Evolutionary conservation across 2,797 vertebrate species (phyloP), one percentile per base, ranked within the genome.

Genomic region (Siniperca scherzeri): DNA sequence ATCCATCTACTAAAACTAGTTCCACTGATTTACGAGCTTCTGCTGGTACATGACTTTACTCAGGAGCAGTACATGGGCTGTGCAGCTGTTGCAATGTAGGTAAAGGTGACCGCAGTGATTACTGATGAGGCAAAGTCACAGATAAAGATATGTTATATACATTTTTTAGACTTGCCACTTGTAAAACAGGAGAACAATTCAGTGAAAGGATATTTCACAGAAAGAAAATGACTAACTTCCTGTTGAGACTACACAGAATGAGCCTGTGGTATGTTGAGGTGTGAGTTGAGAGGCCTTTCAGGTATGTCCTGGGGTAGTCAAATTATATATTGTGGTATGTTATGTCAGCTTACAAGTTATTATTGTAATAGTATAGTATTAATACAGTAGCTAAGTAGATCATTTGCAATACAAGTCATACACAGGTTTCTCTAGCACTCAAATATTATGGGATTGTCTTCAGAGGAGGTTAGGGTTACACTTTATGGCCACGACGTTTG

Each of bases 151-250:
- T 82, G 2, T 12, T 14, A 5, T 19, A 3, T 40, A 42, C 2
- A 14, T 27, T 46, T 46, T 21, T 27, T 8, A 48, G 42, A 8
- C 4, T 57, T 52, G 17, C 3, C 9, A 25, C 33, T 0, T 48
- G 0, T 62, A 53, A 42, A 73, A 48, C 12, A 33, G 38, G 3
- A 25, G 25, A n/a, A 11, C 7, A 40, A 6, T 30, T 25, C 25
- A 3, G 42, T 30, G 22, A 50, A 19, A 42, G 33, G n/a, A n/a
- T n/a, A 19, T 61, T 78, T 57, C 8, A 53, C 61, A 56, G 68
- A 46, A 25, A 70, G 40, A 79, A 80, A 81, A 64, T 70, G 12
- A 81, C 14, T 38, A 46, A 81, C 74, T 91, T 91, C 85, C 89
- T 91, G 81, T 83, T 81, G 56, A 82, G 57, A 70, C 46, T 21